These are phyloP conservation scores for Notospermus geniculatus DNA, from an alignment of 1,140 invertebrate genomes.

Conservation along the genomic window DNA sequence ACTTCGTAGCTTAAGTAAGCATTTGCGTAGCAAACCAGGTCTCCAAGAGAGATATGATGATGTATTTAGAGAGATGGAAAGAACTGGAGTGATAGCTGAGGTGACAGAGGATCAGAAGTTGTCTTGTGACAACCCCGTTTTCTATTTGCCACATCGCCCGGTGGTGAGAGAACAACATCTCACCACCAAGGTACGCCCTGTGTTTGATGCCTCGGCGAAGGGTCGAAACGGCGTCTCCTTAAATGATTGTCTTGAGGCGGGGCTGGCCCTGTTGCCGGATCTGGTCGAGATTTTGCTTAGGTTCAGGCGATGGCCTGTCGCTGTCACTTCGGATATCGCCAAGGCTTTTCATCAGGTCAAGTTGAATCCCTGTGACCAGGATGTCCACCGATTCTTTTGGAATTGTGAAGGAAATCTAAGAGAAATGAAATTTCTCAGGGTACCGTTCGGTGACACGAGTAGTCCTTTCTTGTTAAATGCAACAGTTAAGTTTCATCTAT, in stretches of 20 bases:
- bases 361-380: constrained; percentile 7
- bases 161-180: constrained; percentile 35
- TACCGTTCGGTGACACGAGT: constrained; percentile 11
- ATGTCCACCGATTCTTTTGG: constrained; percentile 14
- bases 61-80: neutral
- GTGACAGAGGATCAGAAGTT: neutral
- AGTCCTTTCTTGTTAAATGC: constrained; percentile 19
- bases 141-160: constrained; percentile 56
- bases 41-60: neutral
- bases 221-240: constrained; percentile 30
- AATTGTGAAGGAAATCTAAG: neutral
- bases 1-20: neutral
- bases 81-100: neutral
- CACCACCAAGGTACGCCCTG: constrained; percentile 46
- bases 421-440: constrained; percentile 1
- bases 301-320: constrained; percentile 10
- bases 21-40: neutral
- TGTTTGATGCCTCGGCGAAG: constrained; percentile 49
- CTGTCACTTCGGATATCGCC: constrained; percentile 14
- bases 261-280: constrained; percentile 15
- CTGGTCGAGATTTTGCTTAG: constrained; percentile 12
- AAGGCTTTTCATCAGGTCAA: constrained; percentile 20
- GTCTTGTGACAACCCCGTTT: neutral
- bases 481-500: constrained; percentile 30
- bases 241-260: constrained; percentile 44